Evolutionary conservation across 2,113 vertebrate genomes (phyloP).

Genomic region (Gymnorhina tibicen): DNA sequence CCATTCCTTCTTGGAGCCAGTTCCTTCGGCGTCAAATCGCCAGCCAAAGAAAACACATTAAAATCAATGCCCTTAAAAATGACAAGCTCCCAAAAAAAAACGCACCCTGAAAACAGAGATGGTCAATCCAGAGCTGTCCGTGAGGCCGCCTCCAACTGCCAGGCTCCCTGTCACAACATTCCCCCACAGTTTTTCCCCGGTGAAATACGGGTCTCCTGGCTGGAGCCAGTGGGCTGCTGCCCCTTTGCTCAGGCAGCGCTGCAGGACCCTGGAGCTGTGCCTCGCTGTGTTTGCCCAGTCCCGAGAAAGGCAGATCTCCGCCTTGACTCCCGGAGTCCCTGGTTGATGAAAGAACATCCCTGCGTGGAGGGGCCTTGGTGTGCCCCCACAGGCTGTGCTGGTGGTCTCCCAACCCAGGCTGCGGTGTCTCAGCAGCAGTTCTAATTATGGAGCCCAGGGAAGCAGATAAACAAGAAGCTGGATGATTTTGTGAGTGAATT

Average conservation of each 20-base stretch:
- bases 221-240: neutral
- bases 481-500: neutral
- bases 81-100: neutral
- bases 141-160: neutral
- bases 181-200: neutral
- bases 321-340: neutral
- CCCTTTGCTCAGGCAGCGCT: neutral
- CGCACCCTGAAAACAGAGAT: neutral
- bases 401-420: neutral
- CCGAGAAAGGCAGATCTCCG: neutral
- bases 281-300: neutral
- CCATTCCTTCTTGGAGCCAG: neutral
- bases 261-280: neutral
- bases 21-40: neutral
- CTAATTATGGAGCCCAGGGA: neutral
- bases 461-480: conserved; percentile 6
- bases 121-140: neutral
- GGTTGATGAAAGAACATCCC: neutral
- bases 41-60: conserved; percentile 51
- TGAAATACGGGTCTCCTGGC: neutral
- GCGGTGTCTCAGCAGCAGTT: neutral
- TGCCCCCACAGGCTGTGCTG: neutral
- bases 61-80: conserved; percentile 4
- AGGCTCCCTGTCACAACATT: neutral
- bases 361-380: rapidly evolving